Evolutionary conservation across 2,888 invertebrate genomes (phyloP), one percentile per base, ranked within the genome.

Genomic region (Resseliella maxima): DNA sequence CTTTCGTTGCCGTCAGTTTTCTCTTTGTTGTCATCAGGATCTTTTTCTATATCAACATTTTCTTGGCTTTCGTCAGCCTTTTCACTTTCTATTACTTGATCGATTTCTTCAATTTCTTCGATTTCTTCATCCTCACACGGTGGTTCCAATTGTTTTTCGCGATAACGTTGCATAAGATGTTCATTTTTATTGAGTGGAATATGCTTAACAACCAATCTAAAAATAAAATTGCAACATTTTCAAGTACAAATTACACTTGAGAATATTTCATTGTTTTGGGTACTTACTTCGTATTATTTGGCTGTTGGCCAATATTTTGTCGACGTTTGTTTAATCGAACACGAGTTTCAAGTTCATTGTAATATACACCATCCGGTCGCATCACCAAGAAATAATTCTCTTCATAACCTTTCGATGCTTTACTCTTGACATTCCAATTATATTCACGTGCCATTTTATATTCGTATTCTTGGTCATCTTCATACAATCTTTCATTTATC

Each of bases 381-480:
- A 98, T 94, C 87, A 98, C 97, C 91, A 99, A 95, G 92, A 98
- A 99, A 90, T 98, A 99, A 90, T 98, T 99, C 91, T 99, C 99
- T 91, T 99, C 98, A 89, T 98, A 98, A 54, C 98, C 97, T 90
- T 96, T 96, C 0, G 96, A 96, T 0, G 97, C 95, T 91, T 99
- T 99, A 91, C 98, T 99, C 91, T 99, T 99, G 31, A 99, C 99
- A 90, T 98, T 99, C 99, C 99, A 99, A 90, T 98, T 99, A 91
- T 99, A 99, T 90, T 99, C 99, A 87, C 99, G 93, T 0, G 98
- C 97, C 95, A 99, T 96, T 91, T 96, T 96, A 90, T 99, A 99
- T 89, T 99, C 98, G 89, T 99, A 99, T 86, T 96, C 96, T 88
- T 97, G 96, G 0, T 95, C 97, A 83, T 98, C 98, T 89, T 95